phyloP scores from a whole-genome alignment of 2,113 vertebrate genomes.

The Tetrax tetrax region DNA sequence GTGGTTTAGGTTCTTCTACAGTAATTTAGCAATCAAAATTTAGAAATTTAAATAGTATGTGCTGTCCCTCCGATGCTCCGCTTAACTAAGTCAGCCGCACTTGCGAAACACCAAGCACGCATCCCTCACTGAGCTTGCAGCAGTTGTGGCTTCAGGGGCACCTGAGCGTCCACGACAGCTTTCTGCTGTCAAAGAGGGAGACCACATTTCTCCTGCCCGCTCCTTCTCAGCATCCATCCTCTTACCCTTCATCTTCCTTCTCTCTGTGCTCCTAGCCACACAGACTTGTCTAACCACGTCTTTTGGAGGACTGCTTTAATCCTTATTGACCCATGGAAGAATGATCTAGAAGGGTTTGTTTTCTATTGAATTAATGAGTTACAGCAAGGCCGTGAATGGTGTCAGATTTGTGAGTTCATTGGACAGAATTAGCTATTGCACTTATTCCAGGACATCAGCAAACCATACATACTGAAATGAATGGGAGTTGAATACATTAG shows the following conservation, averaged over 20 bases:
- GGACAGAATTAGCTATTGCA: neutral
- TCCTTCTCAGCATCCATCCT: neutral
- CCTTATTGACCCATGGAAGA: neutral
- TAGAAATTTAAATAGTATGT: neutral
- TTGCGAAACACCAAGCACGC: neutral
- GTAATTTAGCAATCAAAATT: neutral
- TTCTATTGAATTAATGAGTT: neutral
- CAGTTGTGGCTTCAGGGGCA: neutral
- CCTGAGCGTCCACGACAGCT: neutral
- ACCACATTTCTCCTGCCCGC: neutral
- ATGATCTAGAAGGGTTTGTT: neutral
- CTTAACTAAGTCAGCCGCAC: neutral
- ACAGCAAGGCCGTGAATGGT: neutral
- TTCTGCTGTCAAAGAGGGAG: neutral
- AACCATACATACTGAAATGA: neutral
- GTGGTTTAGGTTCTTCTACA: neutral
- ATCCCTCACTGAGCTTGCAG: neutral
- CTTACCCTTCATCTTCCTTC: neutral
- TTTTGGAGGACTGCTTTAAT: neutral
- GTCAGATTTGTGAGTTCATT: neutral
- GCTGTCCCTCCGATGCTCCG: neutral
- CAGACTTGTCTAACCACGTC: neutral
- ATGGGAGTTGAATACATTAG: neutral
- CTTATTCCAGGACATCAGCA: neutral
- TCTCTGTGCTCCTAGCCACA: neutral